Evolutionary conservation across 2,797 vertebrate species (phyloP), one percentile per base, ranked within the genome.

Genomic region (Cyprinodon diabolis): DNA sequence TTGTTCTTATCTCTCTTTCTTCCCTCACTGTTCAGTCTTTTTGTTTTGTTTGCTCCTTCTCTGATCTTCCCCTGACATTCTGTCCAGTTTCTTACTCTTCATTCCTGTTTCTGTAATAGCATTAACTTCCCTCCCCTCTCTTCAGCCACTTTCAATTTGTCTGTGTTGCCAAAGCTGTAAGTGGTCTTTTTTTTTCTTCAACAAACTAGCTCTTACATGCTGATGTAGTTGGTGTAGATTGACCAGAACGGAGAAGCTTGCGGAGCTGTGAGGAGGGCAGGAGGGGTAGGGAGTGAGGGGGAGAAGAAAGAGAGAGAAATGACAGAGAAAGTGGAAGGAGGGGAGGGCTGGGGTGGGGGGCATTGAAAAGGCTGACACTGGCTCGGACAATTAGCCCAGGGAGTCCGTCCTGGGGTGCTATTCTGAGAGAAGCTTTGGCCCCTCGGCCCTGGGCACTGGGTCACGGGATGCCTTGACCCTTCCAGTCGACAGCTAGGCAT

Each of bases 381-480:
- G 93, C 87, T 91, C 68, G 92, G 93, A 95, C 95, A 95, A 95
- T 96, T 95, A 95, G 95, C 92, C 90, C 51, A 73, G 85, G 90
- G 94, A 92, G 91, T 91, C 93, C 74, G 89, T 94, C 94, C 93
- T 93, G 92, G 89, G 88, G 90, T 90, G 92, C 94, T 95, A 93
- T 95, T 92, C 88, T 91, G 88, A 92, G 91, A 88, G 87, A 79
- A 84, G 87, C 82, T 86, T 89, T 94, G 90, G 93, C 92, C 94
- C 88, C 89, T 81, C 85, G 86, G 85, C 84, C 82, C 92, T 87
- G 82, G 87, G 90, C 87, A 83, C 92, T 81, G 88, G 95, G 95
- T 95, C 95, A 95, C 82, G 92, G 92, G 94, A 94, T 92, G 93
- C 89, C 91, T 88, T 95, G 95, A 96, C 95, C 95, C 92, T 86